Evolutionary conservation across 1,140 invertebrate species (phyloP), one percentile per base, ranked within the genome.

Genomic region (Cyphomyrmex costatus): DNA sequence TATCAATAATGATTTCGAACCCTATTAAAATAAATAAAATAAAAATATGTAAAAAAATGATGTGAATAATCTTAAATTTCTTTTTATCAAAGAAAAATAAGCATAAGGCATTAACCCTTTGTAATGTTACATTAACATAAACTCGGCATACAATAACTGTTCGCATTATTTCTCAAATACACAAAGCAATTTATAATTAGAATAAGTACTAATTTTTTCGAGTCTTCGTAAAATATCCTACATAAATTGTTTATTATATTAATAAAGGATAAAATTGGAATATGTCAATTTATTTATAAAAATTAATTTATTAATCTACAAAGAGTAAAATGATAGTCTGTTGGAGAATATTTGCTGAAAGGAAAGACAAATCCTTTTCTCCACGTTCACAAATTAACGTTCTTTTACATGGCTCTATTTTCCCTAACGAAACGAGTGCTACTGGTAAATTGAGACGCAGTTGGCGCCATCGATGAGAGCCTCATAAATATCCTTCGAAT

Each of bases 401-500:
- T 24, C 36, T 56, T 24, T 63, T 19, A 53, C 19, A 30, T 10
- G 12, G 8, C 10, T 33, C 51, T n/a, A 36, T 16, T 56, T 56
- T 30, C 24, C 2, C 24, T 24, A 70, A 53, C 14, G 12, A 70
- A 30, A 36, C 4, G 10, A 16, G 8, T 27, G n/a, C 12, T 71
- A 42, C 33, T 53, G 24, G 33, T 21, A 51, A 49, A 82, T 82
- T 82, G 60, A 83, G 53, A 83, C 68, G 21, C 53, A 49, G 1
- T 46, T 19, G 60, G n/a, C 33, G n/a, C 12, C 36, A 30, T 49
- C 24, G 46, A 60, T 71, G 36, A 83, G 36, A 73, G 24, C n/a
- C 68, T 46, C 68, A 21, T 74, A 83, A 82, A 83, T 83, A 83
- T 83, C 42, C 58, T 74, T 49, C 53, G 12, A 83, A 73, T 60